Percentiles rank a stretch among this genome's conserved stretches.
phyloP scores from a whole-genome alignment of 1,140 invertebrate species.

The Drosophila kanapiae region DNA sequence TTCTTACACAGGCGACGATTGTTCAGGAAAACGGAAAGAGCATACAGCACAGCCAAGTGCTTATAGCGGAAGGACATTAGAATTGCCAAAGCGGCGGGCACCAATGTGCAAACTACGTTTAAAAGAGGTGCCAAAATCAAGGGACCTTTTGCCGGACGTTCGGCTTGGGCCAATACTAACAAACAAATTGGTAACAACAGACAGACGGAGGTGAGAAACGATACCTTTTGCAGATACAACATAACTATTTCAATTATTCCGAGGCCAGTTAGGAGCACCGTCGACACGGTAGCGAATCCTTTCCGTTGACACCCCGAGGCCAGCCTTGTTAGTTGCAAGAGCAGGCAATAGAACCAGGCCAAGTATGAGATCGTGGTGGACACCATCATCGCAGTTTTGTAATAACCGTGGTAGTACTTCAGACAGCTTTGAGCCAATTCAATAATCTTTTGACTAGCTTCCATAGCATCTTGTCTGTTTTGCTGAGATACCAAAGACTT shows the following conservation, averaged over 20 bases:
- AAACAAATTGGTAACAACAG: slow-evolving; percentile 63
- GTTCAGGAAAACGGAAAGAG: slow-evolving; percentile 21
- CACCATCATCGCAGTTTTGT: slow-evolving; percentile 88
- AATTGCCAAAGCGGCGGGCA: slow-evolving; percentile 68
- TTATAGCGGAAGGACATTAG: slow-evolving; percentile 9
- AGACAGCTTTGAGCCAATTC: slow-evolving; percentile 87
- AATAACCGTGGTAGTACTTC: slow-evolving; percentile 91
- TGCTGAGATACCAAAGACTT: neutral
- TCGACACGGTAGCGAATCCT: neutral
- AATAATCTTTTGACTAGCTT: slow-evolving; percentile 1
- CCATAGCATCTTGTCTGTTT: slow-evolving; percentile 9
- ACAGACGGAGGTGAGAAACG: slow-evolving; percentile 49
- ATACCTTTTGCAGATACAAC: slow-evolving; percentile 54
- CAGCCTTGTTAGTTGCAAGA: slow-evolving; percentile 13
- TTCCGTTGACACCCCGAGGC: neutral
- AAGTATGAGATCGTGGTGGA: slow-evolving; percentile 88
- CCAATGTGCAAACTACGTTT: slow-evolving; percentile 44
- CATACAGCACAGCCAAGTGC: slow-evolving; percentile 41
- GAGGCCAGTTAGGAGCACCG: slow-evolving; percentile 13
- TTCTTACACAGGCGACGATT: slow-evolving; percentile 32
- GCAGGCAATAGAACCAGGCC: slow-evolving; percentile 88
- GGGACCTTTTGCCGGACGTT: slow-evolving; percentile 1
- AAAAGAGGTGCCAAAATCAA: slow-evolving; percentile 9
- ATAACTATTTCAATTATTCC: slow-evolving; percentile 5
- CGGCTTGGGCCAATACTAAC: slow-evolving; percentile 49